A percentile compares a stretch with the other conserved stretches of the same genome.
Conservation (phyloP, 2,888 invertebrate genomes). For the Metalampra italica region DNA sequence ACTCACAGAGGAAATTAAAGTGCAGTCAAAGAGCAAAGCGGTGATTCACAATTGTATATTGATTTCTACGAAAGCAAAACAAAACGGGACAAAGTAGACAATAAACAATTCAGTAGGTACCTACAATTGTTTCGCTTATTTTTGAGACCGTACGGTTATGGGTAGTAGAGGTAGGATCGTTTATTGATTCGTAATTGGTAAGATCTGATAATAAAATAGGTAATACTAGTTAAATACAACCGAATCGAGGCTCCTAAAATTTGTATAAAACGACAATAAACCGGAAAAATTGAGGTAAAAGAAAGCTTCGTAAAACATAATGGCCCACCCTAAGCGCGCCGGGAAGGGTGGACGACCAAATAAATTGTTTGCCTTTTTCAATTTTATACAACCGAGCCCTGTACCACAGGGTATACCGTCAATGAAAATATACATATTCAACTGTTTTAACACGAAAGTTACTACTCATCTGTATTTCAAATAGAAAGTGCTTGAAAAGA, state of each 20-base stretch:
- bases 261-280: conserved; percentile 68
- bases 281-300: conserved; percentile 61
- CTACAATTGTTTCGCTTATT: no score
- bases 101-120: neutral
- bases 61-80: no score
- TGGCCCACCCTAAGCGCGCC: conserved; percentile 49
- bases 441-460: conserved; percentile 11
- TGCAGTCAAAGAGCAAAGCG: conserved; percentile 13
- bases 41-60: no score
- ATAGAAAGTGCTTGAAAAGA: neutral
- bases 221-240: conserved; percentile 10
- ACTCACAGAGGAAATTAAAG: conserved; percentile 46
- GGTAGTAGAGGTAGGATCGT: neutral
- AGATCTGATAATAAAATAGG: conserved; percentile 1
- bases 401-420: conserved; percentile 17
- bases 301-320: conserved; percentile 68
- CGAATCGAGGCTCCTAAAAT: conserved; percentile 37
- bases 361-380: conserved; percentile 71
- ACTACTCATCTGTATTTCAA: neutral
- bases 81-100: neutral
- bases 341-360: conserved; percentile 53
- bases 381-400: conserved; percentile 40
- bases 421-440: conserved; percentile 16
- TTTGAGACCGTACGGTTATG: neutral
- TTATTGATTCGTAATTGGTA: neutral